A percentile compares a stretch with the other conserved stretches of the same genome.
Evolutionary conservation across 2,113 vertebrate genomes (phyloP).

Genomic region (Pionites leucogaster): DNA sequence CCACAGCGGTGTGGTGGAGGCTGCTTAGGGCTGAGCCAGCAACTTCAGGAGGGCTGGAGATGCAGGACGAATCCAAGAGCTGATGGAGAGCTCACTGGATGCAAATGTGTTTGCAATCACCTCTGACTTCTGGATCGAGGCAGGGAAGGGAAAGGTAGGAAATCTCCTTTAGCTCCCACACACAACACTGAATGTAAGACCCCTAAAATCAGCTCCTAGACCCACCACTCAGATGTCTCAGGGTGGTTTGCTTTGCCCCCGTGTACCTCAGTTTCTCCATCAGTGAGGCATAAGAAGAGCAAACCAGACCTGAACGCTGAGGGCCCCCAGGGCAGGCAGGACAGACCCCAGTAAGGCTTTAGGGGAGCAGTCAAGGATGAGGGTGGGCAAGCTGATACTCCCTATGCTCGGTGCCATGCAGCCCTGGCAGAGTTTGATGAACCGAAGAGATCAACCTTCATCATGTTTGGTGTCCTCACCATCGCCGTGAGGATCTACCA

Average conservation of each 20-base stretch:
- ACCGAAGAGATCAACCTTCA: constrained; percentile 86
- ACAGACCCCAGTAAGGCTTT: neutral
- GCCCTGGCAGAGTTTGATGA: constrained; percentile 96
- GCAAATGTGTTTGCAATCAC: accelerated
- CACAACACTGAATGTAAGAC: neutral
- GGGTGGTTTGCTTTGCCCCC: accelerated
- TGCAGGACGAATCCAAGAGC: neutral
- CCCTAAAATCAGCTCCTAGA: neutral
- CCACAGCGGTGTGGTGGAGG: neutral
- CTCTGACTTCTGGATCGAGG: neutral
- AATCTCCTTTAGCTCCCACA: neutral
- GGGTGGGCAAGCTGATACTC: neutral
- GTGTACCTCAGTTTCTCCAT: neutral
- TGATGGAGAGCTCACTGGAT: accelerated
- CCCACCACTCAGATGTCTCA: neutral
- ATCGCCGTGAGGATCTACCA: constrained; percentile 91
- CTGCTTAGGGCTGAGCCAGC: accelerated
- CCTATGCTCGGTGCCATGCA: neutral
- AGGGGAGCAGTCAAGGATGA: neutral
- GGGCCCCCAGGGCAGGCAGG: neutral
- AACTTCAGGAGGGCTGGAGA: neutral
- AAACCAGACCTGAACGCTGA: accelerated
- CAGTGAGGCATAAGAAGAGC: neutral
- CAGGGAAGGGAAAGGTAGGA: neutral
- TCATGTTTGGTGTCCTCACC: constrained; percentile 93